Conservation (phyloP, 2,888 invertebrate genomes). For the Melanophora roralis region DNA sequence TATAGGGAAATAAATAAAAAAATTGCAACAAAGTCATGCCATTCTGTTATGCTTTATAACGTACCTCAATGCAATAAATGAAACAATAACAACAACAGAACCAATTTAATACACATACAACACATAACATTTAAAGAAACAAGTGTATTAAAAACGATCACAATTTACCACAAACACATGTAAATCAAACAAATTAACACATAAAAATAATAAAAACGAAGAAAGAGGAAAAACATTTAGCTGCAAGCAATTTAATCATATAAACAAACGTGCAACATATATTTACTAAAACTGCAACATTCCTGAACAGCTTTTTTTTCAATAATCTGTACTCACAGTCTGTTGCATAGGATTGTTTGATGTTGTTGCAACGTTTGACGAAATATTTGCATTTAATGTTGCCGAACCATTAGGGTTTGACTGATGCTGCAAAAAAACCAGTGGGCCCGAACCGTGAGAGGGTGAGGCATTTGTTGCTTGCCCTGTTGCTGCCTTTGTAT, state of each 20-base stretch:
- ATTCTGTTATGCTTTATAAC: constrained; percentile 12
- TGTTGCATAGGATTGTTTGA: constrained; percentile 68
- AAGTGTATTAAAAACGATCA: constrained; percentile 61
- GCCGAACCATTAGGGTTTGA: constrained; percentile 63
- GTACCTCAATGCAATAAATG: constrained; percentile 10
- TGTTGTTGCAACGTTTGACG: constrained; percentile 56
- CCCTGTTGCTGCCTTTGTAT: constrained; percentile 23
- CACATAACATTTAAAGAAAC: constrained; percentile 36
- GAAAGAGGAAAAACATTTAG: constrained; percentile 35
- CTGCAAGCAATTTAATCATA: constrained; percentile 53
- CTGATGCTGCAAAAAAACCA: constrained; percentile 73
- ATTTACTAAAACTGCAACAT: constrained; percentile 57
- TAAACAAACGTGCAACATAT: constrained; percentile 22
- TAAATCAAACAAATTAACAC: constrained; percentile 65
- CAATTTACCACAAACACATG: constrained; percentile 60
- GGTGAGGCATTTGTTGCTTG: constrained; percentile 11
- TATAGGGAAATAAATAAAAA: not conserved
- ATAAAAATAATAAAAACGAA: constrained; percentile 23
- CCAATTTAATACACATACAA: constrained; percentile 33
- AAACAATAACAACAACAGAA: constrained; percentile 27
- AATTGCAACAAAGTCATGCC: constrained; percentile 57
- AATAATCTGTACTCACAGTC: constrained; percentile 72
- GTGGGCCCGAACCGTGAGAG: constrained; percentile 66
- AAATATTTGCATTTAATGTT: constrained; percentile 59
- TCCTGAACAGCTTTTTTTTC: constrained; percentile 41